phyloP scores from a whole-genome alignment of 2,797 vertebrate species.

The Amblyraja radiata region DNA sequence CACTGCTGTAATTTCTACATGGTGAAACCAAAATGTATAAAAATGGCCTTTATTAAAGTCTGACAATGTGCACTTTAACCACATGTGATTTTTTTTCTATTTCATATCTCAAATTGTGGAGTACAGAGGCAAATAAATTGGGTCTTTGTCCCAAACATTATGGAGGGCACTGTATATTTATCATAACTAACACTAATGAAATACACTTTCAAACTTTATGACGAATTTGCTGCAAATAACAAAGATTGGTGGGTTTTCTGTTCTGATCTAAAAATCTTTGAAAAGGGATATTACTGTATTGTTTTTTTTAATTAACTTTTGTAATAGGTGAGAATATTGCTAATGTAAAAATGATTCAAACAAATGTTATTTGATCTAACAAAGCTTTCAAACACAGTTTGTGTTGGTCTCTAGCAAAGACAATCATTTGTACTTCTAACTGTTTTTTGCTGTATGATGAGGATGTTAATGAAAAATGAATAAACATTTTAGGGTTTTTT shows the following conservation, averaged over 20 bases:
- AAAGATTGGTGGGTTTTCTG: not conserved
- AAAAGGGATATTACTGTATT: not conserved
- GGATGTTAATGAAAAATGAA: not conserved
- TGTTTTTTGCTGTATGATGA: not conserved
- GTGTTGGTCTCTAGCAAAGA: conserved; percentile 9
- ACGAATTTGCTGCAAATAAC: not conserved
- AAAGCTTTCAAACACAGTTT: not conserved
- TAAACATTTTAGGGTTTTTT: not conserved
- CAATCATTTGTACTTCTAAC: conserved; percentile 27
- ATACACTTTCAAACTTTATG: not conserved
- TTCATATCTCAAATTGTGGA: no score
- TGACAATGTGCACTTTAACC: no score
- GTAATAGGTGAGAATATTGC: not conserved
- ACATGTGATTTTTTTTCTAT: no score
- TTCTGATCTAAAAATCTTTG: not conserved
- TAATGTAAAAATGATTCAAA: not conserved
- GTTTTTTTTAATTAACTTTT: not conserved
- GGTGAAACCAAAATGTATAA: no score
- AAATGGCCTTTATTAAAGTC: no score
- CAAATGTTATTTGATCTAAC: not conserved
- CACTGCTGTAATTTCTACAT: no score
- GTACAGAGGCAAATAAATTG: no score
- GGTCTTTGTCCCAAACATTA: no score
- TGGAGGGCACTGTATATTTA: not conserved
- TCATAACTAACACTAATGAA: conserved; percentile 11